Evolutionary conservation across 2,888 invertebrate species (phyloP), one percentile per base, ranked within the genome.

Genomic region (Acrocera orbiculus): DNA sequence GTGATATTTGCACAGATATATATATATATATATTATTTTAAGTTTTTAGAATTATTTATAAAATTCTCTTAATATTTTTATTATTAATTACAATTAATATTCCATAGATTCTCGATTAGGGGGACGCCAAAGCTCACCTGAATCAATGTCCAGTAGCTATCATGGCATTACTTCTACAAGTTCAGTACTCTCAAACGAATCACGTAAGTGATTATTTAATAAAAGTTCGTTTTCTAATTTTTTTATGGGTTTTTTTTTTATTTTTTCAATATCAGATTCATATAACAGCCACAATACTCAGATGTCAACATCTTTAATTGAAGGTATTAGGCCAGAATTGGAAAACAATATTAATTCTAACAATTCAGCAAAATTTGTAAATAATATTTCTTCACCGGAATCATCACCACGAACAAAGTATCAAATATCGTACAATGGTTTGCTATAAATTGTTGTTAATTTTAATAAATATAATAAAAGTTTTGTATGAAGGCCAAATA

Each of bases 131-230:
- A 66, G 67, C 22, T 79, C 80, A 0, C 80, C 80, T 0, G 81
- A 81, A 54, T 69, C 77, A 8, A 74, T 81, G 63, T 63, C 71
- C 2, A 68, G 73, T 9, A 80, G 80, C 53, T 80, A 73, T 60
- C 79, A 79, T 51, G 61, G 61, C 4, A 59, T 58, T 39, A 54
- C 53, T 16, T 51, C 53, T 35, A 49, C 40, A n/a, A 40, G 47
- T 30, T 37, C 42, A 47, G 17, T 52, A 44, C 27, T 57, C 15
- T 42, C 45, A 15, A 42, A 42, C 41, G 58, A 58, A 24, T 53
- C 53, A 35, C 47, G 55, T 52, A 44, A 32, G 35, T 27, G 16
- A 8, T 25, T 22, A 23, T 17, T 9, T 20, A 28, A 9, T n/a
- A n/a, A n/a, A n/a, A n/a, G n/a, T n/a, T n/a, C n/a, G n/a, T 26